Base-by-base conservation (phyloP, 1,140 invertebrate genomes). In the Odontomachus brunneus region DNA sequence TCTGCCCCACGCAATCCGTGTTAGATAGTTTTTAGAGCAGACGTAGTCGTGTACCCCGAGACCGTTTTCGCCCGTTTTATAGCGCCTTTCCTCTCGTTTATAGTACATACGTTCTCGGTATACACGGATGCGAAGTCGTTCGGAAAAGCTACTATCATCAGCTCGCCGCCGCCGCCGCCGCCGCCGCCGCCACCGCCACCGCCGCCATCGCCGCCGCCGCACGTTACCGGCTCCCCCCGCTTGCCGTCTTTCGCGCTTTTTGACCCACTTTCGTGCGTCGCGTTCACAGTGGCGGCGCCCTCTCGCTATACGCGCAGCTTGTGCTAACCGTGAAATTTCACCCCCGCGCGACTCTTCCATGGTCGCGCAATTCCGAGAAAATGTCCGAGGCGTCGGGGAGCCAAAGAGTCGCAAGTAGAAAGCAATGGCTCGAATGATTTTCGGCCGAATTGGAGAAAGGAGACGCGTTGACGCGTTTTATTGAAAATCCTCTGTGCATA, bases 21-120 rank as follows among this genome's bases (percentile, higher is more conserved):
- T 78, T 78, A 78, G 75, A 78, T 44, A 33, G 15, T 67, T 51
- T 67, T 78, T 78, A 78, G 75, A 78, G 62, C 63, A 78, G 75
- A 78, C 22, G 62, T 78, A 78, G 75, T 12, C 51, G 12, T 78
- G 22, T 78, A 51, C 9, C 22, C 49, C 33, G 49, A 57, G 51
- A 78, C 44, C 51, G 19, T 69, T 44, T 19, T 57, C 22, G 24
- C 33, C 49, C 38, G 9, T 44, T 78, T 78, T 57, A 67, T 69
- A 78, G 51, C 17, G 55, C 7, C 19, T 29, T 26, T 3, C 63
- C 49, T 66, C 53, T 66, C 29, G 29, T 76, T 76, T 76, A 66
- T 57, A 44, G 38, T 44, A 67, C n/a, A 2, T 24, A 2, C n/a
- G 49, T 57, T 67, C 22, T 57, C 33, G 62, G 22, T 57, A 57